Percentiles rank a stretch among this genome's conserved stretches.
Evolutionary conservation across 2,113 vertebrate genomes (phyloP).

Genomic region (Oreocharis arfaki): DNA sequence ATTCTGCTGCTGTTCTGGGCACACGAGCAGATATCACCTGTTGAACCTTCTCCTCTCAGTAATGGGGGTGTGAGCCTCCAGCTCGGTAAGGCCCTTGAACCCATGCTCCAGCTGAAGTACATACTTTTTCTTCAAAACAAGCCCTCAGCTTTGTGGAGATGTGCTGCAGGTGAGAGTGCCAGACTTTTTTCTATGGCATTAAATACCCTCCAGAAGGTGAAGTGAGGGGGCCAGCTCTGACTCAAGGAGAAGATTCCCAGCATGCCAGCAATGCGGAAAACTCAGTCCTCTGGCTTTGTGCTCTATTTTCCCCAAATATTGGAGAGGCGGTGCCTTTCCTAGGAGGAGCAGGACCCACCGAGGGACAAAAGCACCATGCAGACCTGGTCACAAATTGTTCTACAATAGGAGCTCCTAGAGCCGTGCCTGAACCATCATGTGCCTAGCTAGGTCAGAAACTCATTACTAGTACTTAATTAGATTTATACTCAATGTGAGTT

Average conservation of each 20-base stretch:
- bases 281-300: background rate
- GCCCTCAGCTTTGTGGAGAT: background rate
- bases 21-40: background rate
- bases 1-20: background rate
- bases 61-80: background rate
- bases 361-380: background rate
- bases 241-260: background rate
- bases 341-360: background rate
- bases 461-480: background rate
- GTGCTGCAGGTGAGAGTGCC: background rate
- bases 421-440: accelerated
- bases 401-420: background rate
- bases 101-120: background rate
- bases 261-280: background rate
- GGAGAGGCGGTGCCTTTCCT: background rate
- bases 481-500: background rate
- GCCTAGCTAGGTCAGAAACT: background rate
- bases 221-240: accelerated
- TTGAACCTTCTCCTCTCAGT: background rate
- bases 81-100: background rate
- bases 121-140: background rate
- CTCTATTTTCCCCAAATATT: background rate
- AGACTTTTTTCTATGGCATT: background rate
- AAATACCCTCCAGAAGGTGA: background rate
- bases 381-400: background rate